A percentile compares a stretch with the other conserved stretches of the same genome.
Conservation (phyloP, 1,140 invertebrate species). For the Cotesia vestalis region DNA sequence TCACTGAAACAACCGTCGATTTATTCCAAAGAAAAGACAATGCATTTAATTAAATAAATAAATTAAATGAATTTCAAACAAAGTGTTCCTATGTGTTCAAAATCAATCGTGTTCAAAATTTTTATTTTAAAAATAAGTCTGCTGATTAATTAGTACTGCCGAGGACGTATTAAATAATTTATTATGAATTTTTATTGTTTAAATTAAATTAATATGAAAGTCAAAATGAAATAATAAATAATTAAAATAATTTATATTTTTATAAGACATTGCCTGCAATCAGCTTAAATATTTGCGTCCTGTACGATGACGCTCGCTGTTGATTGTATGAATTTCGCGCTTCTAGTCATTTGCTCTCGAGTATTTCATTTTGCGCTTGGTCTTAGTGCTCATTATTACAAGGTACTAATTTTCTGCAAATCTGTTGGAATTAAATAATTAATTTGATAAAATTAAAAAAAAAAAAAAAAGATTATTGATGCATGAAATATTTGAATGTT, state of each 20-base stretch:
- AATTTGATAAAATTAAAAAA: neutral
- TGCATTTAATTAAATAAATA: conserved; percentile 5
- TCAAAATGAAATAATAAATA: conserved; percentile 18
- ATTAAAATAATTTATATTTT: conserved; percentile 66
- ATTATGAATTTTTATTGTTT: neutral
- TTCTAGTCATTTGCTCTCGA: conserved; percentile 51
- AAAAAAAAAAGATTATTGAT: neutral
- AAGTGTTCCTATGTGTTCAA: conserved; percentile 2
- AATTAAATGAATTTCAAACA: neutral
- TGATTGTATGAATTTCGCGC: conserved; percentile 53
- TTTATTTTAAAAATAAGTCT: too few relatives aligned
- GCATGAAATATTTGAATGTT: conserved; percentile 26
- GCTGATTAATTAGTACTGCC: too few relatives aligned
- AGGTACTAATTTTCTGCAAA: conserved; percentile 46
- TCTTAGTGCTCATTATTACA: conserved; percentile 52
- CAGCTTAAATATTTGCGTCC: conserved; percentile 34
- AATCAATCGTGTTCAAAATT: neutral
- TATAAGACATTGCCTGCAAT: conserved; percentile 23
- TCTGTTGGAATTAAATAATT: conserved; percentile 18
- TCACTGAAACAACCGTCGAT: too few relatives aligned
- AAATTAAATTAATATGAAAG: neutral
- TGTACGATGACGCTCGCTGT: conserved; percentile 48
- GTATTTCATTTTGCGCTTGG: conserved; percentile 55
- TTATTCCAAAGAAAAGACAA: neutral
- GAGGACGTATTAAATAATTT: neutral